Evolutionary conservation across 2,888 invertebrate genomes (phyloP), one percentile per base, ranked within the genome.

Genomic region (Tribolium freemani): DNA sequence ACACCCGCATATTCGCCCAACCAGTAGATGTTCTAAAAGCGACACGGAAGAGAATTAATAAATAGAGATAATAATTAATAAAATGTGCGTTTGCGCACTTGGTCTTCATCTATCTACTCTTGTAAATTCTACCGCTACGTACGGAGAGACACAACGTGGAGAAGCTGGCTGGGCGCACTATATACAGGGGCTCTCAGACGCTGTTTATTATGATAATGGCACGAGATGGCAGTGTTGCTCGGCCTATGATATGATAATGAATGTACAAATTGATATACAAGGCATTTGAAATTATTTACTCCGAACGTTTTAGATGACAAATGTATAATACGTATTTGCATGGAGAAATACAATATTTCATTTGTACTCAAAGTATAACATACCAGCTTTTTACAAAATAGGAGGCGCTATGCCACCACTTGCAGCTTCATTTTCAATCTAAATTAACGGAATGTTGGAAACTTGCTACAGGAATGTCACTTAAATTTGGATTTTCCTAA

Each of bases 241-340:
- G 84, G 84, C 84, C 83, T 73, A 84, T 84, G 84, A 85, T 85
- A 85, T 84, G 84, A 84, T 83, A 82, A 84, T 84, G 84, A 84
- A 84, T 84, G 79, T 85, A 85, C 83, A 85, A 82, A 74, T 82
- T 84, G 83, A 84, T 86, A 84, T 85, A 85, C 85, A 86, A 85
- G 85, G 86, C 85, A 84, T 84, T 85, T 81, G 76, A 79, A 80
- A 80, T 78, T 70, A 76, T 79, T 76, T 72, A 78, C 75, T 77
- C 74, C 57, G 77, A 78, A 54, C 73, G 61, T 76, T 73, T 67
- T 68, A 66, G 71, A 72, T 76, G 73, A 75, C 76, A 71, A 71
- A 73, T 60, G 68, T 68, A 51, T 69, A 72, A 76, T 76, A 78
- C 74, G 73, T 76, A 76, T 75, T 78, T 78, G 79, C 79, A 76